These are phyloP conservation scores for Channa argus DNA, from an alignment of 2,113 vertebrate genomes.

Conservation along the genomic window DNA sequence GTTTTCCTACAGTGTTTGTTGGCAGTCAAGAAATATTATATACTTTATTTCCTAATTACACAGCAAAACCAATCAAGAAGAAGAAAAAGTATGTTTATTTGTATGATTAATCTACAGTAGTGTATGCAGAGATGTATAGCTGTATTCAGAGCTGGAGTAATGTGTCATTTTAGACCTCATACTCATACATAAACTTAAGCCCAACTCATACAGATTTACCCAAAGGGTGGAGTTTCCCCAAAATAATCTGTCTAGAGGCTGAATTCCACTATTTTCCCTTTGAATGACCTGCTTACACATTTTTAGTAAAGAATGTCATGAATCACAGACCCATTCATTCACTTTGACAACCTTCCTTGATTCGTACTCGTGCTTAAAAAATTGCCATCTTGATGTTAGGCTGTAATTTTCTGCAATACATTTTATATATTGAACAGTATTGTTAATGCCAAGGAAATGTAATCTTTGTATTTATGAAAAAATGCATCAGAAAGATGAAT, in stretches of 20 bases:
- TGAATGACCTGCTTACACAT: conserved; percentile 5
- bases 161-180: conserved; percentile 25
- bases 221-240: conserved; percentile 50
- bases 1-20: conserved; percentile 2
- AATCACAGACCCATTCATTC: neutral
- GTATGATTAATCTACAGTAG: conserved; percentile 21
- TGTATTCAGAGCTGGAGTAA: conserved; percentile 55
- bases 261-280: conserved; percentile 58
- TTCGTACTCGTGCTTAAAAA: neutral
- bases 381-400: neutral
- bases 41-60: conserved; percentile 17
- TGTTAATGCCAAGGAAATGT: no score
- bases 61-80: conserved; percentile 13
- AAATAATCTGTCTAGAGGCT: conserved; percentile 43
- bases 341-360: conserved; percentile 5
- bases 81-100: neutral
- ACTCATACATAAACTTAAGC: neutral
- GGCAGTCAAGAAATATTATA: neutral
- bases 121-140: conserved; percentile 38
- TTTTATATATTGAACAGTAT: no score
- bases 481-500: no score
- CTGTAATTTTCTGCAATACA: neutral
- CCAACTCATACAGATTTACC: conserved; percentile 18
- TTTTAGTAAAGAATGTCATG: conserved; percentile 16
- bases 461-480: no score